Evolutionary conservation across 2,797 vertebrate species (phyloP), one percentile per base, ranked within the genome.

Genomic region (Tarsius wallacei): DNA sequence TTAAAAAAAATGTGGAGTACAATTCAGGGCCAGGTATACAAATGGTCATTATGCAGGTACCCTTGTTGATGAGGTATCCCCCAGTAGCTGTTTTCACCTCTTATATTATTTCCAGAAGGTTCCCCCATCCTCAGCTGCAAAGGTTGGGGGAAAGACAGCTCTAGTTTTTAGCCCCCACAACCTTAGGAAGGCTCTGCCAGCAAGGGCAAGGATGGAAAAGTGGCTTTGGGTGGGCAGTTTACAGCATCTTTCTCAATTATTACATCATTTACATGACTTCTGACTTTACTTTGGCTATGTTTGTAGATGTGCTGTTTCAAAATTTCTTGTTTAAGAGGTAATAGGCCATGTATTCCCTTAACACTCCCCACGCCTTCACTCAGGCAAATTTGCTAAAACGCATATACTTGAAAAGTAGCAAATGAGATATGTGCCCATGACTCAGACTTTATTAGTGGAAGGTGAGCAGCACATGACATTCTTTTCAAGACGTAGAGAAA

Each of bases 271-370:
- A 2, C 47, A 2, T 64, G 59, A 33, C 21, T 51, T 42, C 36
- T 57, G 57, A 49, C 55, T 16, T 36, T 57, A 83, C 14, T 0
- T 1, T 36, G 59, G 8, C 17, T 73, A 85, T 26, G 0, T 3
- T n/a, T 53, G 73, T 78, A 24, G 7, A 22, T 1, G 22, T 26
- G 11, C 63, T 49, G 8, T 33, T 49, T 64, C 57, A 66, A 1
- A 93, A n/a, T 36, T 5, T 51, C 74, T 31, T 24, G 3, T 82
- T 26, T 55, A 36, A 73, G 68, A 63, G 61, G 6, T 10, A 4
- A 24, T 1, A 0, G 16, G 14, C 26, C 7, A 51, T 15, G 8
- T 26, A 1, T 5, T 9, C 16, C 24, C 2, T 0, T 6, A 0
- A 2, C 22, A 21, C 3, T 7, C 19, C 26, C 28, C 71, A 36